Conservation (phyloP, 2,888 invertebrate species). For the Liopterus haemorrhoidalis region DNA sequence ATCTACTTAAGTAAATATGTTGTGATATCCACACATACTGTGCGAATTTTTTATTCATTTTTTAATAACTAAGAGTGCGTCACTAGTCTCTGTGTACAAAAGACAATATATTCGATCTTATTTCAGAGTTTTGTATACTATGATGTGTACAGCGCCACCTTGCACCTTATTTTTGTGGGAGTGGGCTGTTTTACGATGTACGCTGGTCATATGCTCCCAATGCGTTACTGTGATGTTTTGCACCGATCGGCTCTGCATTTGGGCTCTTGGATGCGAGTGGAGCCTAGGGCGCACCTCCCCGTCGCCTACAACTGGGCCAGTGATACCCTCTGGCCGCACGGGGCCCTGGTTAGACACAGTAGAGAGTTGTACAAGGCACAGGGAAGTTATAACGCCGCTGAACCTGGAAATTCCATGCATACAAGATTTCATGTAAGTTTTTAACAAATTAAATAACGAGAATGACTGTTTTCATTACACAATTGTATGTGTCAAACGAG, state of each 20-base stretch:
- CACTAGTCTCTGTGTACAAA: too few species aligned
- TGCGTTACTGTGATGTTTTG: slow-evolving; percentile 76
- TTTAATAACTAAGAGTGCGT: too few species aligned
- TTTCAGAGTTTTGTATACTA: slow-evolving; percentile 64
- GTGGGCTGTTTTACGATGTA: slow-evolving; percentile 77
- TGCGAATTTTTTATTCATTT: too few species aligned
- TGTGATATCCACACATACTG: too few species aligned
- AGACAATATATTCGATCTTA: too few species aligned
- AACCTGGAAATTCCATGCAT: slow-evolving; percentile 77
- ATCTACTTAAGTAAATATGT: too few species aligned
- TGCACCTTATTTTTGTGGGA: slow-evolving; percentile 80
- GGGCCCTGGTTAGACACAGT: slow-evolving; percentile 66
- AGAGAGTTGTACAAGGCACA: slow-evolving; percentile 70
- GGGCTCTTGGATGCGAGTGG: slow-evolving; percentile 61
- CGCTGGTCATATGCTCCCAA: slow-evolving; percentile 59
- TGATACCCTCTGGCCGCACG: slow-evolving; percentile 64
- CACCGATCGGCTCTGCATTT: slow-evolving; percentile 87
- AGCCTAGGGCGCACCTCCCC: slow-evolving; percentile 44
- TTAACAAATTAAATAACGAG: too few species aligned
- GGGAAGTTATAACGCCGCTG: slow-evolving; percentile 77
- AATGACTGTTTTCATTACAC: slow-evolving; percentile 26
- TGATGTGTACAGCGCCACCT: slow-evolving; percentile 75
- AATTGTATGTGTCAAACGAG: neutral
- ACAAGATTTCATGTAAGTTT: slow-evolving; percentile 78
- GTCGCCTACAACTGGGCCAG: slow-evolving; percentile 50